These are phyloP conservation scores for Phlogophora meticulosa DNA, from an alignment of 2,888 invertebrate genomes.

Conservation along the genomic window DNA sequence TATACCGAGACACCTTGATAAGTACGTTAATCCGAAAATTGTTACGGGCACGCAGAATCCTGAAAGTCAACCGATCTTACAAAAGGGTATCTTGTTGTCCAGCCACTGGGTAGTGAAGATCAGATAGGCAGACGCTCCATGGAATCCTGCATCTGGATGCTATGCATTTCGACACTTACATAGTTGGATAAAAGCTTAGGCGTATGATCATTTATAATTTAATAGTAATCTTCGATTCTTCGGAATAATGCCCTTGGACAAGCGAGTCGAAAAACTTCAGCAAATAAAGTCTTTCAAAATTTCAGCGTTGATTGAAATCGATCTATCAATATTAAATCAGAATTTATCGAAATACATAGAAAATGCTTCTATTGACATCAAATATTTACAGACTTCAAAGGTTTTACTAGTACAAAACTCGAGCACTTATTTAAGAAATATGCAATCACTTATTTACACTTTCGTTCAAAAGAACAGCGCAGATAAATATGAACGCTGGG, in stretches of 20 bases:
- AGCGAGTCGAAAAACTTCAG: neutral
- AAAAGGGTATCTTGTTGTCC: too few relatives aligned
- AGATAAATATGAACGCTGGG: neutral
- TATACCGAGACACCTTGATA: too few relatives aligned
- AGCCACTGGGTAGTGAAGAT: too few relatives aligned
- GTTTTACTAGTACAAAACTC: constrained; percentile 2
- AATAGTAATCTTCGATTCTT: too few relatives aligned
- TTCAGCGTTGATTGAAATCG: neutral
- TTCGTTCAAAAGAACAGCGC: constrained; percentile 17
- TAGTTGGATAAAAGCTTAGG: too few relatives aligned
- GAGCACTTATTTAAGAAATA: constrained; percentile 1
- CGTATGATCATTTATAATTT: too few relatives aligned
- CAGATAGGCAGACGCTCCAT: too few relatives aligned
- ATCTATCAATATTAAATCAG: constrained; percentile 5
- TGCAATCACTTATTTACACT: constrained; percentile 19
- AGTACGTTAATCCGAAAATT: too few relatives aligned
- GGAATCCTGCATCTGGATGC: too few relatives aligned
- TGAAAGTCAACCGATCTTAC: too few relatives aligned
- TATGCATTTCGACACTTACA: too few relatives aligned
- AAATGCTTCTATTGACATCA: constrained; percentile 8
- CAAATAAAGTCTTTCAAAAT: neutral
- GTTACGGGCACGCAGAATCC: too few relatives aligned
- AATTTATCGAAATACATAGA: neutral
- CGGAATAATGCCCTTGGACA: neutral
- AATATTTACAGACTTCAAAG: constrained; percentile 18